A percentile compares a stretch with the other conserved stretches of the same genome.
Conservation (phyloP, 30 jellyfish, hydroid and myxozoan species). For the Cassiopea xamachana region DNA sequence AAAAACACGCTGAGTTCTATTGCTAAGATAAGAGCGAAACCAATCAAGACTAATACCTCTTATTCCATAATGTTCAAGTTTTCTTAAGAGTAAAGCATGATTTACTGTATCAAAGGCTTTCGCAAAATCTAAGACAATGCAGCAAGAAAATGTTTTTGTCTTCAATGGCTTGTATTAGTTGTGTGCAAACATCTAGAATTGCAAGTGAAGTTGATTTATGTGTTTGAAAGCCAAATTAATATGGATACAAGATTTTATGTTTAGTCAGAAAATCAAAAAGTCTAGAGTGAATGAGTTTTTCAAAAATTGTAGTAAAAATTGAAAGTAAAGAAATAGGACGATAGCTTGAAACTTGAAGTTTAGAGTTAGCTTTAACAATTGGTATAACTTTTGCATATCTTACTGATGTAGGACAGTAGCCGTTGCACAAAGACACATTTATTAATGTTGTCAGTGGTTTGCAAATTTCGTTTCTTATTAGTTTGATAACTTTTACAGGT, state of each 20-base stretch:
- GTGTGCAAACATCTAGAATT: constrained; percentile 19
- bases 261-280: constrained; percentile 18
- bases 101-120: too few species aligned
- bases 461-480: constrained; percentile 5
- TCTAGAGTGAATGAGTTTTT: constrained; percentile 36
- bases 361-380: constrained; percentile 40
- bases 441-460: constrained; percentile 44
- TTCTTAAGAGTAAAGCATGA: too few species aligned
- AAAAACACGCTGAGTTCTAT: too few species aligned
- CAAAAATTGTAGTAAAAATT: constrained; percentile 28
- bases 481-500: constrained; percentile 14
- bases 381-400: constrained; percentile 49
- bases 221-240: constrained; percentile 48
- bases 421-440: constrained; percentile 35
- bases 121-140: too few species aligned
- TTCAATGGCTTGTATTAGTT: constrained; percentile 43
- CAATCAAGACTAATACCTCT: too few species aligned
- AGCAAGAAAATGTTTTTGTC: constrained; percentile 11
- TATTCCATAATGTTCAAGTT: too few species aligned
- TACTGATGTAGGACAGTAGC: constrained; percentile 35
- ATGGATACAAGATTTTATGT: constrained; percentile 18
- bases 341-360: constrained; percentile 11
- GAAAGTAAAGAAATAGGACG: constrained; percentile 13
- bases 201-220: constrained; percentile 53
- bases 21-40: too few species aligned